These are phyloP conservation scores for Athrips mouffetella DNA, from an alignment of 2,888 invertebrate genomes.

Conservation along the genomic window DNA sequence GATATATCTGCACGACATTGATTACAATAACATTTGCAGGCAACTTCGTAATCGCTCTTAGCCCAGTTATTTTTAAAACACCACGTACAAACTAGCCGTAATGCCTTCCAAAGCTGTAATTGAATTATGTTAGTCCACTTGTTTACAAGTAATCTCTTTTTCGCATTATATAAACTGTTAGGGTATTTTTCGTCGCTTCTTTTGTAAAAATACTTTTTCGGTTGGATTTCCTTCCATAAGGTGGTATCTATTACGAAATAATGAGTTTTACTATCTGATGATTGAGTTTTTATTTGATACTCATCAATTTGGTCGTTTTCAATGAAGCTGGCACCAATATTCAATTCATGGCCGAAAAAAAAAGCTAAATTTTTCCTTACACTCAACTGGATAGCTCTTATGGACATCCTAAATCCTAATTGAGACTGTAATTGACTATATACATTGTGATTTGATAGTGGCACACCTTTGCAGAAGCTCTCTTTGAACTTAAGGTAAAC, in stretches of 20 bases:
- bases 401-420: neutral
- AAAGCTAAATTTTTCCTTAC: neutral
- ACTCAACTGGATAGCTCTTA: neutral
- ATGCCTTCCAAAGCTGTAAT: slow-evolving; percentile 19
- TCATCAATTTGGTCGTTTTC: neutral
- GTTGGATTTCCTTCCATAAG: neutral
- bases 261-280: too few relatives aligned
- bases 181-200: neutral
- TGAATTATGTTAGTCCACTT: slow-evolving; percentile 19
- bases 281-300: neutral
- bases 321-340: too few relatives aligned
- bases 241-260: neutral
- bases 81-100: slow-evolving; percentile 17
- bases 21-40: neutral
- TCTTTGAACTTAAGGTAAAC: slow-evolving; percentile 11
- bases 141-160: neutral
- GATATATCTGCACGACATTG: neutral
- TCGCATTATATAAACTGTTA: neutral
- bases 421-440: neutral
- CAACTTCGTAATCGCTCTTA: slow-evolving; percentile 13
- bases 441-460: neutral
- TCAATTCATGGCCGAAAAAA: neutral
- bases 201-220: neutral
- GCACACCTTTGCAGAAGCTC: neutral
- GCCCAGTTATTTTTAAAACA: slow-evolving; percentile 20